Evolutionary conservation across 1,140 invertebrate species (phyloP).

Genomic region (Ladona fulva): DNA sequence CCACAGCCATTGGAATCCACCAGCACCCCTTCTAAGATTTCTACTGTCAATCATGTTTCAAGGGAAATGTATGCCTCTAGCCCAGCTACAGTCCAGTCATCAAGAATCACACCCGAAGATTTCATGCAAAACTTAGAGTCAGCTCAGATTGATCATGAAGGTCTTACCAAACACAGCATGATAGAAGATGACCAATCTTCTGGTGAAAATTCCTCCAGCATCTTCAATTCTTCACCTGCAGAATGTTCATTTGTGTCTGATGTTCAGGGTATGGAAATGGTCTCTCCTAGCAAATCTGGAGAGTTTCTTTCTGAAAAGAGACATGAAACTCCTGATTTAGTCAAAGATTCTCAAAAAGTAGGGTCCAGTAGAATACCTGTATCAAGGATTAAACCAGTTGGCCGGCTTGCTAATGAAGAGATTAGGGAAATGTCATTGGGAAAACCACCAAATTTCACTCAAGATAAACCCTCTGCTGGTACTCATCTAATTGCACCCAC

Average conservation of each 20-base stretch:
- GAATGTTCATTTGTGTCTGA: not conserved
- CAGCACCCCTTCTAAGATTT: not conserved
- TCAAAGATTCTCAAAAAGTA: not conserved
- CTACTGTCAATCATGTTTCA: too few relatives aligned
- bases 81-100: too few relatives aligned
- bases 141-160: too few relatives aligned
- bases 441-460: constrained; percentile 21
- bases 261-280: not conserved
- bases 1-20: not conserved
- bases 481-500: constrained; percentile 19
- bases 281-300: not conserved
- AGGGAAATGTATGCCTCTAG: too few relatives aligned
- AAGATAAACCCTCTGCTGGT: constrained; percentile 22
- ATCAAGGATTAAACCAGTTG: not conserved
- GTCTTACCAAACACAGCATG: too few relatives aligned
- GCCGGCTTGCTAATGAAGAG: not conserved
- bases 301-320: not conserved
- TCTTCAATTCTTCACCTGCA: not conserved
- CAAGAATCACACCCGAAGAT: too few relatives aligned
- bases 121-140: too few relatives aligned
- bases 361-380: not conserved
- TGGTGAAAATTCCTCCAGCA: not conserved
- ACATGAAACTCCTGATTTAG: not conserved
- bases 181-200: not conserved
- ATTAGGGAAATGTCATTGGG: constrained; percentile 7